Evolutionary conservation across 2,797 vertebrate genomes (phyloP).

Genomic region (Paedocypris micromegethes): DNA sequence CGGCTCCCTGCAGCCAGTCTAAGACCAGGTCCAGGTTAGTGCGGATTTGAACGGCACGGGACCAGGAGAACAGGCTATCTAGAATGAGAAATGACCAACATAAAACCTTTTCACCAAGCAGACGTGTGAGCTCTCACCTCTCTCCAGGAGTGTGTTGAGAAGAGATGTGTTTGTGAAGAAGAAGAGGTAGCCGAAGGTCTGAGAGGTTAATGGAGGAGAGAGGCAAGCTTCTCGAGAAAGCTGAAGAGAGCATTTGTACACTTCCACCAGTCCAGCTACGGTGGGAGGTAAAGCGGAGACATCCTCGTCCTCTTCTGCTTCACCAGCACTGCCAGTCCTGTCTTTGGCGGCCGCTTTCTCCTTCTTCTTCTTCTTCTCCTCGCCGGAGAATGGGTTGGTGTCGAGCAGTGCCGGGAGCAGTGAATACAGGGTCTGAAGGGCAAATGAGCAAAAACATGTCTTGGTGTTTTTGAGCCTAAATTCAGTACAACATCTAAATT

Average conservation of each 20-base stretch:
- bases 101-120: neutral
- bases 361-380: slow-evolving; percentile 69
- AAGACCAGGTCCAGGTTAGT: slow-evolving; percentile 88
- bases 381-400: slow-evolving; percentile 82
- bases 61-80: slow-evolving; percentile 88
- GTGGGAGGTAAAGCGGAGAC: slow-evolving; percentile 75
- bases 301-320: slow-evolving; percentile 70
- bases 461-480: no score
- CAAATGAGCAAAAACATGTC: neutral
- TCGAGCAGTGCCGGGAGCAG: slow-evolving; percentile 85
- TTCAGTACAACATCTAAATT: neutral
- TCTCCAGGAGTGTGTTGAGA: slow-evolving; percentile 86
- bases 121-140: slow-evolving; percentile 68
- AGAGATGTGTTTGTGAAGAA: slow-evolving; percentile 93
- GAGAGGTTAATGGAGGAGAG: slow-evolving; percentile 86
- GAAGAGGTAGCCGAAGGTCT: slow-evolving; percentile 91
- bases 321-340: slow-evolving; percentile 52
- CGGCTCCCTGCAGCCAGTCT: slow-evolving; percentile 87
- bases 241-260: slow-evolving; percentile 81
- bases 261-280: slow-evolving; percentile 78
- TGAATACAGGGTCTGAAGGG: slow-evolving; percentile 79
- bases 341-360: slow-evolving; percentile 54
- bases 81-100: no score
- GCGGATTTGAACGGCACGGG: slow-evolving; percentile 85
- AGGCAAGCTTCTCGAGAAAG: slow-evolving; percentile 80